Base-by-base conservation (phyloP, 1,140 invertebrate genomes). In the Aphidius gifuensis region DNA sequence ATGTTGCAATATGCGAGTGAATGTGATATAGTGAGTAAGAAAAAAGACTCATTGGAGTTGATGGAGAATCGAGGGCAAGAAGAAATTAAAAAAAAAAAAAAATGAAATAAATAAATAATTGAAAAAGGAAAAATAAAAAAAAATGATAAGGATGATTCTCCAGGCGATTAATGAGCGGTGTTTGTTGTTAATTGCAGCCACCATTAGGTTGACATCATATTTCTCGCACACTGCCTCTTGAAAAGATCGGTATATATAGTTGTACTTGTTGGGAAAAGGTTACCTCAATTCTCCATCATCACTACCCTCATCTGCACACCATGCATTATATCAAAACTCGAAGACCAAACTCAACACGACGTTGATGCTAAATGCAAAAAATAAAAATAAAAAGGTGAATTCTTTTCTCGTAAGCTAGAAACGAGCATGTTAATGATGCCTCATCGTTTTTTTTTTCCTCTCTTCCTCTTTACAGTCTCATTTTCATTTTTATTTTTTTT, bases 161-260 rank as follows among this genome's bases (percentile, higher is more conserved):
- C 70, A 3, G 68, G 74, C 78, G 74, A 80, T 81, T 81, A 81
- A 81, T 79, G 80, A 81, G 77, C 78, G 74, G 76, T 80, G 78
- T 80, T 81, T 81, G 79, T 80, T 78, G 78, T 81, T 81, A 81
- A 80, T 80, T 81, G 78, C 80, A 79, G 71, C 72, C 76, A 74
- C 76, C 79, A 80, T 81, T 81, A 81, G 72, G 78, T 81, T 80
- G 74, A 69, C 77, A 79, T 78, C 77, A 53, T 23, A 38, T 47
- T 54, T 9, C 57, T 58, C 40, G 42, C 50, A 38, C n/a, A n/a
- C n/a, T n/a, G 38, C 23, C 42, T 53, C 59, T 60, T 53, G 43
- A 53, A 23, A 60, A 53, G n/a, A 50, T 46, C 48, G 48, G 39
- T 60, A 51, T 47, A 23, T 23, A 23, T 23, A n/a, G n/a, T 23